phyloP scores from a whole-genome alignment of 2,797 vertebrate genomes.

The Silurus lanzhouensis region DNA sequence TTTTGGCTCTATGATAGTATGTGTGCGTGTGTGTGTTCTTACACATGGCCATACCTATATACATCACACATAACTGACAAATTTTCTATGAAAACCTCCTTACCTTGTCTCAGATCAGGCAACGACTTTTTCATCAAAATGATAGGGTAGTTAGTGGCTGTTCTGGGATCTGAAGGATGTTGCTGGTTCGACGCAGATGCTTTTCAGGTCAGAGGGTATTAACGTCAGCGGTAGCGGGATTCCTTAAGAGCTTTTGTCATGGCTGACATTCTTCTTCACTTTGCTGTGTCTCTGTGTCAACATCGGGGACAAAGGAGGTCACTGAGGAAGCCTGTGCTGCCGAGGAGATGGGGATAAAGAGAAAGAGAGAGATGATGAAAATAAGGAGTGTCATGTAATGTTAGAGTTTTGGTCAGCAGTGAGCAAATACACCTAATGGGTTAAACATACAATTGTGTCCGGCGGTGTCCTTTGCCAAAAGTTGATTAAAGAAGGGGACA shows the following conservation, averaged over 20 bases:
- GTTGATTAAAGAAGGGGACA: neutral
- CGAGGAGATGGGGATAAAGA: neutral
- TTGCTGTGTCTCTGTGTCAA: conserved; percentile 26
- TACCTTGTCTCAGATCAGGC: conserved; percentile 6
- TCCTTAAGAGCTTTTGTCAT: conserved; percentile 23
- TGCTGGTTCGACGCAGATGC: neutral
- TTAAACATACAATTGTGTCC: neutral
- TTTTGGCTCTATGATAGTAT: neutral
- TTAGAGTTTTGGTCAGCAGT: neutral
- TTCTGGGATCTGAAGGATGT: neutral
- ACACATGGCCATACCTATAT: neutral
- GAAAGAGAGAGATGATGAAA: conserved; percentile 4
- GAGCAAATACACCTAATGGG: neutral
- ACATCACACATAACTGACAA: neutral
- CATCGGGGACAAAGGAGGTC: conserved; percentile 7
- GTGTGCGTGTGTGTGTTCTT: neutral
- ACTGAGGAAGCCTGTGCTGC: neutral
- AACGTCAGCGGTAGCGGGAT: conserved; percentile 7
- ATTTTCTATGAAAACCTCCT: neutral
- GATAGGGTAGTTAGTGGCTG: neutral
- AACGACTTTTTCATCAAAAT: no score
- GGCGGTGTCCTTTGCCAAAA: neutral
- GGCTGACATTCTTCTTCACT: conserved; percentile 31
- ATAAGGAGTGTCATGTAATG: neutral
- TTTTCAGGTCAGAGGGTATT: conserved; percentile 18